Conservation (phyloP, 2,113 vertebrate species). For the Festucalex cinctus region DNA sequence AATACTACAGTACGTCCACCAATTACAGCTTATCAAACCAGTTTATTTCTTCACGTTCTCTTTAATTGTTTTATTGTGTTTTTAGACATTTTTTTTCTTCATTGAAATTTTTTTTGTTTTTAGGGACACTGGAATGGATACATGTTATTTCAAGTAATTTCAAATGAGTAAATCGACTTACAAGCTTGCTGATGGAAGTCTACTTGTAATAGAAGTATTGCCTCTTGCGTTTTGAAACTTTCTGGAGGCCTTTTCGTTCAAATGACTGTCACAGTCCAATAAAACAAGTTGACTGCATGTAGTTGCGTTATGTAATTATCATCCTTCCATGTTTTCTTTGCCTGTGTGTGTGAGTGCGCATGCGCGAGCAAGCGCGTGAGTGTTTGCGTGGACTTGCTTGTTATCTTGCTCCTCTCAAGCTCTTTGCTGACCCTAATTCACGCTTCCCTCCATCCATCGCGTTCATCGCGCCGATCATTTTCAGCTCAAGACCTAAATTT, state of each 20-base stretch:
- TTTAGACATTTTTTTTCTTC: too few relatives aligned
- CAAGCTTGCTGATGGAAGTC: neutral
- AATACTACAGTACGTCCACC: too few relatives aligned
- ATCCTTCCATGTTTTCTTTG: constrained; percentile 15
- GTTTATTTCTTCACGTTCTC: too few relatives aligned
- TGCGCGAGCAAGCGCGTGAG: neutral
- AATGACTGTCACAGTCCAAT: constrained; percentile 27
- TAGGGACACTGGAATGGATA: too few relatives aligned
- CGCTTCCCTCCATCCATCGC: neutral
- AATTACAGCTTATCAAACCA: too few relatives aligned
- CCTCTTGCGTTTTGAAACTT: neutral
- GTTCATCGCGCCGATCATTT: neutral
- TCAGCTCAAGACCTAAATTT: neutral
- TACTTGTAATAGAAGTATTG: neutral
- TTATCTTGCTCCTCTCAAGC: constrained; percentile 3
- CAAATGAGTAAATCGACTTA: too few relatives aligned
- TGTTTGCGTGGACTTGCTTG: constrained; percentile 6
- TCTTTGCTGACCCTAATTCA: constrained; percentile 23
- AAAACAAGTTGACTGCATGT: constrained; percentile 17
- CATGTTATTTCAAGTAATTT: too few relatives aligned
- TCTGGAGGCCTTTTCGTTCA: constrained; percentile 5
- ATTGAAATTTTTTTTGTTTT: too few relatives aligned
- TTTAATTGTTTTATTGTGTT: too few relatives aligned
- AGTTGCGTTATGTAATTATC: constrained; percentile 12
- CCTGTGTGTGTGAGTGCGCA: neutral